Conservation (phyloP, 2,888 invertebrate genomes). For the Eristalis tenax region DNA sequence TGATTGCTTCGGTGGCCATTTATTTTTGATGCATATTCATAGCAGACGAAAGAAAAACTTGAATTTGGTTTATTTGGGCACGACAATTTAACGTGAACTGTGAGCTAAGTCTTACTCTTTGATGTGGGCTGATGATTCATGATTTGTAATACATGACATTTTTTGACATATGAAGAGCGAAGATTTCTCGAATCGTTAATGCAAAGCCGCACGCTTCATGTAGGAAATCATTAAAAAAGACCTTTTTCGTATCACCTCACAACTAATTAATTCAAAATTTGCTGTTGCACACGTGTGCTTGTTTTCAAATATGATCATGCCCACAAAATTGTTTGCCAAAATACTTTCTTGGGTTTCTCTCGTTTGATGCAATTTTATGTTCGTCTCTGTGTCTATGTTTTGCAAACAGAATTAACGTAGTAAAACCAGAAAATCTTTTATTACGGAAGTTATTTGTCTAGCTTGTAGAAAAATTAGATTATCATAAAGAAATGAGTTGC, state of each 20-base stretch:
- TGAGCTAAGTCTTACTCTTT: too few species aligned
- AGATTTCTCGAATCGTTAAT: too few species aligned
- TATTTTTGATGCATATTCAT: not conserved
- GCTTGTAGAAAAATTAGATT: not conserved
- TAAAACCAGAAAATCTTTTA: constrained; percentile 37
- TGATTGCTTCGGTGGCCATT: not conserved
- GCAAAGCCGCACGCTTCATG: constrained; percentile 25
- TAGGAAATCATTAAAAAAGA: constrained; percentile 49
- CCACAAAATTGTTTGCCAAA: constrained; percentile 11
- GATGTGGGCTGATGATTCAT: too few species aligned
- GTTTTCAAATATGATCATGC: constrained; percentile 10
- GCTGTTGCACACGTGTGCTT: constrained; percentile 51
- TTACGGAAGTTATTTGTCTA: constrained; percentile 9
- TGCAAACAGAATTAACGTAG: too few species aligned
- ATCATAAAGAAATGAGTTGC: not conserved
- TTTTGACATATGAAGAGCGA: too few species aligned
- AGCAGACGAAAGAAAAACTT: not conserved
- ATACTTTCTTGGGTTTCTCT: constrained; percentile 14
- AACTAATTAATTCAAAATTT: constrained; percentile 64
- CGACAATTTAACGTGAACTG: too few species aligned
- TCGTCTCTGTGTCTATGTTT: constrained; percentile 26
- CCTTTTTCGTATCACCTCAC: constrained; percentile 30
- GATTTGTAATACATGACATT: too few species aligned
- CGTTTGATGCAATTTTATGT: constrained; percentile 55
- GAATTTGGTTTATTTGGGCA: too few species aligned